phyloP scores from a whole-genome alignment of 2,797 vertebrate genomes.

The Eutrigla gurnardus region DNA sequence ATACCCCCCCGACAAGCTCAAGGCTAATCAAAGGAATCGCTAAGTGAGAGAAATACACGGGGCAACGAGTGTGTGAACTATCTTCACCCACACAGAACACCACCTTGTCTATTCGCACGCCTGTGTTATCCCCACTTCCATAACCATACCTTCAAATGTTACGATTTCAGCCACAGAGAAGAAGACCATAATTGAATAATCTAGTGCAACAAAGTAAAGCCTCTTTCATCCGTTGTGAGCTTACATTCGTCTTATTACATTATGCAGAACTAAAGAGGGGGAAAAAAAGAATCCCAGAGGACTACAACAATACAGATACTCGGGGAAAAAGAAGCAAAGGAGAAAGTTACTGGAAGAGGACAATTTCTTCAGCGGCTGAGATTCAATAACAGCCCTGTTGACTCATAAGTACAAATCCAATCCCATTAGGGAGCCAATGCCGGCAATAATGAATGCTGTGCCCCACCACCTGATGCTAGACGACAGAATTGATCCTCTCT shows the following conservation, averaged over 20 bases:
- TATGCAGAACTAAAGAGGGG: slow-evolving; percentile 47
- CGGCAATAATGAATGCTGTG: slow-evolving; percentile 74
- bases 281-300: slow-evolving; percentile 24
- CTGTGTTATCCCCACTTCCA: slow-evolving; percentile 19
- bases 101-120: slow-evolving; percentile 23
- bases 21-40: slow-evolving; percentile 75
- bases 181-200: slow-evolving; percentile 50
- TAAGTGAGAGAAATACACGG: slow-evolving; percentile 56
- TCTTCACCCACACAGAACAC: slow-evolving; percentile 22
- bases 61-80: slow-evolving; percentile 45
- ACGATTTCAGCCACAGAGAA: slow-evolving; percentile 28
- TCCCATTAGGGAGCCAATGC: slow-evolving; percentile 73
- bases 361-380: slow-evolving; percentile 46
- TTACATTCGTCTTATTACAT: slow-evolving; percentile 51
- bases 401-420: slow-evolving; percentile 79
- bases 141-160: slow-evolving; percentile 38
- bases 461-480: slow-evolving; percentile 76
- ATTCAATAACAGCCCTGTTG: slow-evolving; percentile 75
- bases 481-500: slow-evolving; percentile 71
- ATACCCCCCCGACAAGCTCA: slow-evolving; percentile 59
- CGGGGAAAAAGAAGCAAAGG: slow-evolving; percentile 34
- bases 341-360: slow-evolving; percentile 55
- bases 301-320: slow-evolving; percentile 38
- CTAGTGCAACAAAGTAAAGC: slow-evolving; percentile 56
- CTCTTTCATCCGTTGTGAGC: slow-evolving; percentile 46